phyloP scores from a whole-genome alignment of 2,888 invertebrate species.

The Liopterus haemorrhoidalis region DNA sequence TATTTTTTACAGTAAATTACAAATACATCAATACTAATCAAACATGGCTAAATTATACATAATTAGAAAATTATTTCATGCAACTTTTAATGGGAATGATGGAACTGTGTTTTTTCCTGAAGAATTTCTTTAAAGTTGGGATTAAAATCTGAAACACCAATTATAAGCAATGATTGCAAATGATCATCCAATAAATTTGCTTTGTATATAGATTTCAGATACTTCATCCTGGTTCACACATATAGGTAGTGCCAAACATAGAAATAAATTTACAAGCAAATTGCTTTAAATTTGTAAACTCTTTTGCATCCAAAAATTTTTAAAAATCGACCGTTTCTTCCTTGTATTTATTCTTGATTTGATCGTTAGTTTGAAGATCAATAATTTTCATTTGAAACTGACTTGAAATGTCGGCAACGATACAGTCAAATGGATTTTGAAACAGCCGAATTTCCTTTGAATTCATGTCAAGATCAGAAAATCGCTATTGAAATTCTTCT shows the following conservation, averaged over 20 bases:
- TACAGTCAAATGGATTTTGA: constrained; percentile 14
- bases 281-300: constrained; percentile 18
- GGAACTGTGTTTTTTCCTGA: constrained; percentile 13
- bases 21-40: constrained; percentile 12
- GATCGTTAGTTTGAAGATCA: constrained; percentile 14
- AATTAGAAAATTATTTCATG: constrained; percentile 14
- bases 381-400: constrained; percentile 13
- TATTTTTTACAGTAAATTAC: constrained; percentile 15
- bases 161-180: constrained; percentile 6
- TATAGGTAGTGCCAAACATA: constrained; percentile 11
- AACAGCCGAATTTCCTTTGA: constrained; percentile 9
- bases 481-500: constrained; percentile 9
- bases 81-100: constrained; percentile 13
- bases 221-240: constrained; percentile 9
- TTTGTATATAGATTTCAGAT: constrained; percentile 6
- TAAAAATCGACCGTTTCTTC: constrained; percentile 6
- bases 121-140: constrained; percentile 13
- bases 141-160: constrained; percentile 15
- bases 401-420: constrained; percentile 7
- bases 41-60: constrained; percentile 15
- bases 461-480: constrained; percentile 10
- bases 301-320: constrained; percentile 15
- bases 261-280: constrained; percentile 11
- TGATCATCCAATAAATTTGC: constrained; percentile 8
- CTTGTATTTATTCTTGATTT: constrained; percentile 7